Conservation (phyloP, 2,113 vertebrate species). For the Prunella fulvescens region DNA sequence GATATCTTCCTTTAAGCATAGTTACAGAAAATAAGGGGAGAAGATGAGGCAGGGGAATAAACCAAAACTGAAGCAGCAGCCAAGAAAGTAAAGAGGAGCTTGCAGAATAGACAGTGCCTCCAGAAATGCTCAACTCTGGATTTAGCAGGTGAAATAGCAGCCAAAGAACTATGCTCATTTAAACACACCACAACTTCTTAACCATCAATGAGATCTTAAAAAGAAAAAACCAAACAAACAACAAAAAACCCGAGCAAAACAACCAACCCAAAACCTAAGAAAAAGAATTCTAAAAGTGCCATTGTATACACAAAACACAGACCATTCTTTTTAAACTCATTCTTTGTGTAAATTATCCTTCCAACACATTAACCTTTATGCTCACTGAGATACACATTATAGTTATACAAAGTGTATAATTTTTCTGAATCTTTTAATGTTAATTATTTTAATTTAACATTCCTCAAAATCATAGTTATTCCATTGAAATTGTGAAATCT, state of each 20-base stretch:
- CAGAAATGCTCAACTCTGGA: neutral
- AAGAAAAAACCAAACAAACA: neutral
- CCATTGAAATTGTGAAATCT: neutral
- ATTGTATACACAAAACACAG: neutral
- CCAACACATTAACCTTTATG: neutral
- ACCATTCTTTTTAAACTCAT: neutral
- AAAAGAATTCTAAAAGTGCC: neutral
- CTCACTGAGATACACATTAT: neutral
- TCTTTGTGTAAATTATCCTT: neutral
- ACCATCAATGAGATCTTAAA: neutral
- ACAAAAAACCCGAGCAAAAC: neutral
- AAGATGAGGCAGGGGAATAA: neutral
- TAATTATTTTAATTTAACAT: neutral
- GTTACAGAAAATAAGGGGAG: fast-evolving
- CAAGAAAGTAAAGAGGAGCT: neutral
- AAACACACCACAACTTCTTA: neutral
- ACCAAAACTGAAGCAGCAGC: neutral
- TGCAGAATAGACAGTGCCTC: neutral
- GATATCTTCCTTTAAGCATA: neutral
- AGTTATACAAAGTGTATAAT: neutral
- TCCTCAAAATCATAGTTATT: neutral
- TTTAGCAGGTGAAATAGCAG: neutral
- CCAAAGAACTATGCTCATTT: neutral
- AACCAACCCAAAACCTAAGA: neutral
- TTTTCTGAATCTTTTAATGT: neutral